Base-by-base conservation (phyloP, 2,797 vertebrate species). In the Pangasius sanitwongsei region DNA sequence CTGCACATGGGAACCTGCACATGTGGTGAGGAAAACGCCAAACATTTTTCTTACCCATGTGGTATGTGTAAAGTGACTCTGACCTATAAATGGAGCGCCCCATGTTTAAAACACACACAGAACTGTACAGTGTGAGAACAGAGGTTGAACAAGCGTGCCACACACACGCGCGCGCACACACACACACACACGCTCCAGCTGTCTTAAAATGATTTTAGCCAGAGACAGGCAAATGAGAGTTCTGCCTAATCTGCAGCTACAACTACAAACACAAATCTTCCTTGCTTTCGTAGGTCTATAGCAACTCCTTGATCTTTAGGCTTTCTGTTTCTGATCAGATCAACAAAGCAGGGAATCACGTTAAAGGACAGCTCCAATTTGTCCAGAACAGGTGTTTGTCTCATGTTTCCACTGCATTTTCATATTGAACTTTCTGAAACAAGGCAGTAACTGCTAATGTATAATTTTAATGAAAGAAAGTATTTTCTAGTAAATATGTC, bases 41-140 rank as follows among this genome's bases (percentile, higher is more conserved):
- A 87, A 69, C 13, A 23, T 78, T 90, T 83, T 78, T 75, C 57
- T 67, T 65, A 74, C 55, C 48, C 65, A 48, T 50, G n/a, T 37
- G 34, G 41, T 37, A 74, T 53, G 37, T 41, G 75, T 63, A 57
- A 75, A 83, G 25, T 83, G 67, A 41, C 20, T 61, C 55, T 53
- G 53, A 34, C 31, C 31, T 6, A 2, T 59, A 61, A 15, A 61
- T 41, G 11, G 37, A 82, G 23, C 1, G 4, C 16, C n/a, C 77
- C 18, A 55, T 80, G 77, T 34, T 80, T n/a, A 78, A 55, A 53
- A 55, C 16, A 61, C 31, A 61, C 11, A 12, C 50, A 57, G 50
- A 55, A 31, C 28, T 4, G 20, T 11, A 28, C 34, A 83, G 57
- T 16, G 57, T 63, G 34, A n/a, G 53, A 59, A 57, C 31, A 59